Percentiles rank a stretch among this genome's conserved stretches.
phyloP scores from a whole-genome alignment of 2,113 vertebrate species.

The Spheniscus mendiculus region DNA sequence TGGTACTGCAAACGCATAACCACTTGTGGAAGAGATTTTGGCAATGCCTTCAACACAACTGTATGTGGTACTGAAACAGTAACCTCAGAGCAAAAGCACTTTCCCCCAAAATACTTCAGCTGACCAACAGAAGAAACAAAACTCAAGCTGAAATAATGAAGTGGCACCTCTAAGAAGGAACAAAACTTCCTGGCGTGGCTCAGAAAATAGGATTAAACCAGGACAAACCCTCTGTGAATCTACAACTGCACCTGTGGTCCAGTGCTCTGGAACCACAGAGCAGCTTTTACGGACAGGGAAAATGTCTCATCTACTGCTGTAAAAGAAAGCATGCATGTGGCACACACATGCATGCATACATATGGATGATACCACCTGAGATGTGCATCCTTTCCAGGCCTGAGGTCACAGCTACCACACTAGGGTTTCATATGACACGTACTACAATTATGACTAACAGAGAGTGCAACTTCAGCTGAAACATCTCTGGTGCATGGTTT shows the following conservation, averaged over 20 bases:
- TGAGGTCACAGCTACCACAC: not conserved
- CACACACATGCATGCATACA: not conserved
- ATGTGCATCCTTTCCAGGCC: not conserved
- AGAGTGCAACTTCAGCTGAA: not conserved
- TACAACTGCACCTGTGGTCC: not conserved
- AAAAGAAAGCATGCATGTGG: not conserved
- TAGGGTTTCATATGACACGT: fast-evolving
- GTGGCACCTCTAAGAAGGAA: not conserved
- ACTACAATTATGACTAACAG: not conserved
- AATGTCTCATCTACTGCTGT: not conserved
- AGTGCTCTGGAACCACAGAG: not conserved
- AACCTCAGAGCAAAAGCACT: not conserved
- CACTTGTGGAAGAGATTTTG: not conserved
- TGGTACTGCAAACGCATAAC: not conserved
- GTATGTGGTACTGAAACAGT: not conserved
- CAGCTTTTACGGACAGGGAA: not conserved
- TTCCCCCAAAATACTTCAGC: not conserved
- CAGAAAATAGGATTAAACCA: not conserved
- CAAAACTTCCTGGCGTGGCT: not conserved
- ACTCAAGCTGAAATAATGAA: not conserved
- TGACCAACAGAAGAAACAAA: not conserved
- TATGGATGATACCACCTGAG: not conserved
- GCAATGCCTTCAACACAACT: not conserved
- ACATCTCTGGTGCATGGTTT: not conserved
- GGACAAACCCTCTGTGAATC: not conserved